phyloP scores from a whole-genome alignment of 1,140 invertebrate species.

The Chymomyza costata region DNA sequence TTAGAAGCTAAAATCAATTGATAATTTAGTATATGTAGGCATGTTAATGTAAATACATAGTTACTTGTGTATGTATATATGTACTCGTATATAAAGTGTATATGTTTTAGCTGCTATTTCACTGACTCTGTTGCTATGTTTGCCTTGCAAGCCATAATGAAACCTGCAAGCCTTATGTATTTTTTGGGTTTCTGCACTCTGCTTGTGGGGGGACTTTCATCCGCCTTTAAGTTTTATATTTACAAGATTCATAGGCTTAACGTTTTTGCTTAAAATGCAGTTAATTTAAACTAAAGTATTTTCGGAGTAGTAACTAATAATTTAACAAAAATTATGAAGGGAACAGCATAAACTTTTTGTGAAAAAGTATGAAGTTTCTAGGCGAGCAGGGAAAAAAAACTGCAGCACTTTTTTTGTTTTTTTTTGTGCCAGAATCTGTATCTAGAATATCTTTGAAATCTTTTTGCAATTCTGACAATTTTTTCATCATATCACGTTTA shows the following conservation, averaged over 20 bases:
- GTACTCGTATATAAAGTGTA: slow-evolving; percentile 31
- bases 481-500: too few species aligned
- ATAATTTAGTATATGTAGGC: slow-evolving; percentile 58
- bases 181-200: slow-evolving; percentile 20
- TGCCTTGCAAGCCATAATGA: not conserved
- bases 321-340: too few species aligned
- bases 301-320: slow-evolving; percentile 10
- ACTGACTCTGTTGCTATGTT: slow-evolving; percentile 7
- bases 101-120: slow-evolving; percentile 24
- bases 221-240: slow-evolving; percentile 55
- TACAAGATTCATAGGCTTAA: slow-evolving; percentile 43
- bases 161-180: slow-evolving; percentile 4
- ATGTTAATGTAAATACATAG: slow-evolving; percentile 40
- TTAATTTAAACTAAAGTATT: not conserved
- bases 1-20: slow-evolving; percentile 61
- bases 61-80: slow-evolving; percentile 33
- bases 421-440: too few species aligned
- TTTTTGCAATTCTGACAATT: too few species aligned
- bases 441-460: too few species aligned
- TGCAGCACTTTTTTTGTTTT: too few species aligned
- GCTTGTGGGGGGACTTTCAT: slow-evolving; percentile 67
- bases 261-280: too few species aligned
- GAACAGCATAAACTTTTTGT: too few species aligned
- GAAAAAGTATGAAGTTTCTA: too few species aligned
- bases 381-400: too few species aligned